Conservation (phyloP, 1,140 invertebrate genomes). For the Linepithema humile region DNA sequence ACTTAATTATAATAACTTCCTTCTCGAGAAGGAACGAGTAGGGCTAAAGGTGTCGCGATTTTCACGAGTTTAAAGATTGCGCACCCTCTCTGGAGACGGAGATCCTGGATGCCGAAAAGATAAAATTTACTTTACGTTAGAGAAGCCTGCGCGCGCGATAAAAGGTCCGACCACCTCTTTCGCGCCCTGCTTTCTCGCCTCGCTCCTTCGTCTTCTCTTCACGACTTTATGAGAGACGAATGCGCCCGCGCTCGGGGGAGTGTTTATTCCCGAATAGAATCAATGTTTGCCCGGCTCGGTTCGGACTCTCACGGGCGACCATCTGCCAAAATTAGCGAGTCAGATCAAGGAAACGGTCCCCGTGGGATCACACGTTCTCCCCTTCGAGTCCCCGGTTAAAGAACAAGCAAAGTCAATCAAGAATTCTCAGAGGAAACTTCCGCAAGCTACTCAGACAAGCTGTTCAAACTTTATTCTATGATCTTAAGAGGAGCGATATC, state of each 20-base stretch:
- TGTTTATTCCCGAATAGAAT: slow-evolving; percentile 61
- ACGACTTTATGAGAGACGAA: slow-evolving; percentile 54
- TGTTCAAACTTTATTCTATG: slow-evolving; percentile 33
- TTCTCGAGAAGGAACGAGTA: not conserved
- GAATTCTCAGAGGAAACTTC: slow-evolving; percentile 5
- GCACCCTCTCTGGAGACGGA: not conserved
- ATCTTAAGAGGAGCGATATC: slow-evolving; percentile 32
- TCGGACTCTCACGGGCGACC: slow-evolving; percentile 13
- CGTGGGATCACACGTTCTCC: slow-evolving; percentile 14
- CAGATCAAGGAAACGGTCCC: slow-evolving; percentile 49
- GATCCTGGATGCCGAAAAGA: slow-evolving; percentile 4
- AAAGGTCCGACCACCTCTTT: not conserved
- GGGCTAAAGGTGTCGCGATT: not conserved
- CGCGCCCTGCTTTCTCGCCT: slow-evolving; percentile 18
- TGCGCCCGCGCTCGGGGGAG: not conserved
- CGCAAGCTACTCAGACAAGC: slow-evolving; percentile 2
- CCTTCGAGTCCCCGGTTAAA: not conserved
- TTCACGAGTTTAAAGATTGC: slow-evolving; percentile 7
- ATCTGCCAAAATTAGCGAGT: slow-evolving; percentile 69
- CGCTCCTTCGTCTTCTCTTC: slow-evolving; percentile 10
- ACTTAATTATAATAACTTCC: slow-evolving; percentile 49
- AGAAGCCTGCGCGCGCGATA: not conserved
- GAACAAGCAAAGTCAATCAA: slow-evolving; percentile 31
- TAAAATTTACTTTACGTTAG: slow-evolving; percentile 32
- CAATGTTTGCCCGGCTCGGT: slow-evolving; percentile 61